phyloP scores from a whole-genome alignment of 2,113 vertebrate species.

The Nipponia nippon region DNA sequence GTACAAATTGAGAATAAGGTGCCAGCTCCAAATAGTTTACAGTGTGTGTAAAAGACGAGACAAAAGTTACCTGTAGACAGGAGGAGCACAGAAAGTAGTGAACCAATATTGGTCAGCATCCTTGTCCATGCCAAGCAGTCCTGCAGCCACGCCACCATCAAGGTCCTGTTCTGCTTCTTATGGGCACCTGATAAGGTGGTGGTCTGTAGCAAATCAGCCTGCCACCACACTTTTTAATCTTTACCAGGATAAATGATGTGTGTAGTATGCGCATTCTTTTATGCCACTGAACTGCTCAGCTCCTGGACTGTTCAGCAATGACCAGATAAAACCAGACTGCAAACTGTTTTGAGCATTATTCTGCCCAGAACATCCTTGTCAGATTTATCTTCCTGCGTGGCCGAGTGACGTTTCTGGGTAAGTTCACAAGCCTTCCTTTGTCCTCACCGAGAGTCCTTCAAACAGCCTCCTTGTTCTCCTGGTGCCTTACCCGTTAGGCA shows the following conservation, averaged over 20 bases:
- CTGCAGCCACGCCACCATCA: not conserved
- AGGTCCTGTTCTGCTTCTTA: not conserved
- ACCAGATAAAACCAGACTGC: not conserved
- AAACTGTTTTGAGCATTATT: not conserved
- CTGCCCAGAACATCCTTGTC: not conserved
- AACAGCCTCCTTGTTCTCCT: not conserved
- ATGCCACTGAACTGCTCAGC: not conserved
- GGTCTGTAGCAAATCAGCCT: not conserved
- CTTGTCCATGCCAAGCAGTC: not conserved
- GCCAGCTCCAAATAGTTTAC: not conserved
- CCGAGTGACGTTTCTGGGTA: not conserved
- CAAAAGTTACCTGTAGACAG: not conserved
- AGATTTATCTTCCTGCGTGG: not conserved
- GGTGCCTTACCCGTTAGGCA: not conserved
- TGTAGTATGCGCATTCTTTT: not conserved
- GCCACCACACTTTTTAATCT: not conserved
- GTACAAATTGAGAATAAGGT: not conserved
- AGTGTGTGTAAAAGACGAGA: not conserved
- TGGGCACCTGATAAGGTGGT: not conserved
- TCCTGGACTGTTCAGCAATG: not conserved
- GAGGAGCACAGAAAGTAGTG: not conserved
- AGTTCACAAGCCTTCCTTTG: slow-evolving; percentile 1
- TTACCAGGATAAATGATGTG: not conserved
- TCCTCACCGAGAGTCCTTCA: not conserved
- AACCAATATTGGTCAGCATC: not conserved